These are phyloP conservation scores for Neoaliturus tenellus DNA, from an alignment of 2,888 invertebrate species.

Conservation along the genomic window DNA sequence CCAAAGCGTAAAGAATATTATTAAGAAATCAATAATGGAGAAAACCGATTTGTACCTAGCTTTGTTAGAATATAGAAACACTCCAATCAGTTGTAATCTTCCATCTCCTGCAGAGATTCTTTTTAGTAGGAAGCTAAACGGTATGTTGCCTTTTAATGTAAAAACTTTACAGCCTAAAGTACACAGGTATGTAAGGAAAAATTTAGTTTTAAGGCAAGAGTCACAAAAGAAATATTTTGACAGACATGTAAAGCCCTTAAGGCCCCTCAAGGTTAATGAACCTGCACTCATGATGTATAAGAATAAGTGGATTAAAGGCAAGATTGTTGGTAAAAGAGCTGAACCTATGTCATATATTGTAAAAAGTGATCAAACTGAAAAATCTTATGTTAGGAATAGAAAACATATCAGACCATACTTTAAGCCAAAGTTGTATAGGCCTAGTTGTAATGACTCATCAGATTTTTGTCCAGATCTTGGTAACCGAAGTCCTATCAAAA, in stretches of 20 bases:
- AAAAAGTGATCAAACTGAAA: neutral
- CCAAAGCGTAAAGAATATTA: constrained; percentile 5
- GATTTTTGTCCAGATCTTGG: neutral
- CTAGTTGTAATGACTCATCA: neutral
- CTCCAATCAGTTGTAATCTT: neutral
- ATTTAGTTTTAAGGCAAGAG: neutral
- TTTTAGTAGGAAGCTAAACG: neutral
- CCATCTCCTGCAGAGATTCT: neutral
- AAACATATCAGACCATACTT: neutral
- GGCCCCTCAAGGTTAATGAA: neutral
- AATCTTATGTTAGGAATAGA: neutral
- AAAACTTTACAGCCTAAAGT: neutral
- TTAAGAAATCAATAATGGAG: neutral
- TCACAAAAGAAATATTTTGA: neutral
- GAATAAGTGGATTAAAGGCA: neutral
- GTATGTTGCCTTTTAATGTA: neutral
- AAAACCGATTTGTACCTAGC: constrained; percentile 9
- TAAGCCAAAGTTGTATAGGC: neutral
- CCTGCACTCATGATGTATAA: neutral
- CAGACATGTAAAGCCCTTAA: neutral
- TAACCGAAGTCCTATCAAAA: neutral
- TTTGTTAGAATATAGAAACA: constrained; percentile 34
- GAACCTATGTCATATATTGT: neutral
- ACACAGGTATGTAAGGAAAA: neutral
- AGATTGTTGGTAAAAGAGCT: neutral